Evolutionary conservation across 2,888 invertebrate species (phyloP).

Genomic region (Noctua janthe): DNA sequence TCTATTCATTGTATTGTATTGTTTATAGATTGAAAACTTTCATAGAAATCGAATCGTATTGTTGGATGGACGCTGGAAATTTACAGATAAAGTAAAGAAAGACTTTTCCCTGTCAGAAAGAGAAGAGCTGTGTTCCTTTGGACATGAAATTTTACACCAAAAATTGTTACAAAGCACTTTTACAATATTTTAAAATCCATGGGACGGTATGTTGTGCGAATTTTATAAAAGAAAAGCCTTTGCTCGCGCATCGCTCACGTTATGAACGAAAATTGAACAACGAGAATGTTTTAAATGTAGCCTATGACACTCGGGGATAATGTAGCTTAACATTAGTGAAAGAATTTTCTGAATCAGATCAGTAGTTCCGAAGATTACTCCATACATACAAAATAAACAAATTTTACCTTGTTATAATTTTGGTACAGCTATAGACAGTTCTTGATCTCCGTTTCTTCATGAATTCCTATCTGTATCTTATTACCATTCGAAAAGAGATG

Average conservation of each 20-base stretch:
- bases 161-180: neutral
- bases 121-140: neutral
- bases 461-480: neutral
- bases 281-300: no score
- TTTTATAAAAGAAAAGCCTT: neutral
- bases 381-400: no score
- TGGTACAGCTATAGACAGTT: neutral
- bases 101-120: neutral
- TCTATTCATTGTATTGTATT: slow-evolving; percentile 23
- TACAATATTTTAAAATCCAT: neutral
- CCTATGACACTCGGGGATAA: no score
- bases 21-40: neutral
- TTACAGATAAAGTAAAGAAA: neutral
- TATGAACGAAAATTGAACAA: no score
- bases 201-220: neutral
- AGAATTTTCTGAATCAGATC: no score
- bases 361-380: no score
- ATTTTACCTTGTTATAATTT: no score
- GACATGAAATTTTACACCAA: neutral
- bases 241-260: no score
- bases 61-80: neutral
- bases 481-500: neutral
- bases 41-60: neutral
- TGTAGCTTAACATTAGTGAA: no score
- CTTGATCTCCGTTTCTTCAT: neutral